Base-by-base conservation (phyloP, 2,888 invertebrate species). In the Sialis fuliginosa region DNA sequence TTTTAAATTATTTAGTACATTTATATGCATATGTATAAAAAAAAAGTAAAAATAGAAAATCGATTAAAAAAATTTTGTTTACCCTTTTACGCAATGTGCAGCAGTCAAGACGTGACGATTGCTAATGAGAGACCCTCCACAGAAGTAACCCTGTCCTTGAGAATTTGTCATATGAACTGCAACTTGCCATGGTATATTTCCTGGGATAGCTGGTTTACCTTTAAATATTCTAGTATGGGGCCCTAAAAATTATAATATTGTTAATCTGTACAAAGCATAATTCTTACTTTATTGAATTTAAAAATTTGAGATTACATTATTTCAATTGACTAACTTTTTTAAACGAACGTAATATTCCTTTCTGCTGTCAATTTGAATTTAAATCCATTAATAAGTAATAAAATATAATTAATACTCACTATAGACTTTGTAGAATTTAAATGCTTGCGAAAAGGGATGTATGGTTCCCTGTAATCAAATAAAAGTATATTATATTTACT, bases 101-200 rank as follows among this genome's bases (percentile, higher is more conserved):
- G 58, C 58, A 8, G 57, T 55, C 3, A 57, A 48, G 4, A 58
- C 54, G 55, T 56, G 57, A 10, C 47, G 9, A 1, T 48, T 30
- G 12, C 51, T 51, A 8, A 58, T 53, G 8, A 58, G 51, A 31
- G 54, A 51, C 31, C 57, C 58, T 2, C 58, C 57, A 47, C 58
- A 58, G 47, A 57, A 53, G 12, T 39, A 39, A 9, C 34, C 13
- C 3, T 22, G 39, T 43, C 33, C 37, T n/a, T 31, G 46, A 34
- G 12, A 35, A 6, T 47, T 46, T 33, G 37, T 52, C 45, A 54
- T 42, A 40, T 44, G 35, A 8, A 57, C 45, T 5, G 54, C 57
- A 6, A 50, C 58, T 51, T 58, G 58, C 55, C 55, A 57, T 7
- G 60, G 60, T 51, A 58, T 57, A 51, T 60, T 57, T 1, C 57